Base-by-base conservation (phyloP, 2,113 vertebrate genomes). In the Corydoras sp. region DNA sequence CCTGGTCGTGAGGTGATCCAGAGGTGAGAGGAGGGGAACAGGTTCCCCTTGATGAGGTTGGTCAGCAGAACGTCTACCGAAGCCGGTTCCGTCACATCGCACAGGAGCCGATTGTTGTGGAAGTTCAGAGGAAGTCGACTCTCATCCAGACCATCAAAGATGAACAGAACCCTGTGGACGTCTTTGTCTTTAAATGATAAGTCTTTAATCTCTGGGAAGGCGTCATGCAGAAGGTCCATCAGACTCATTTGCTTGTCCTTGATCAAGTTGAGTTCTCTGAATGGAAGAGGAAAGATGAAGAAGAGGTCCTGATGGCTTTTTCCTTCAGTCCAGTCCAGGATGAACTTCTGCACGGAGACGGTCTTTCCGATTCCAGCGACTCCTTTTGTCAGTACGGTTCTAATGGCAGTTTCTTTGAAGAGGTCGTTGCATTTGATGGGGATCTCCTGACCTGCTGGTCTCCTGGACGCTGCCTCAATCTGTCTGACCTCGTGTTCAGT, bases 401-500 rank as follows among this genome's bases (percentile, higher is more conserved):
- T 64, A 31, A 18, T 69, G 10, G 6, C 3, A 3, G 48, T 69
- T 32, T 64, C 43, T 50, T 64, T 64, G 51, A 53, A 53, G 51
- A 53, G 51, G 51, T 53, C 51, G 9, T 13, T 53, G 32, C 54
- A 56, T 56, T 56, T 56, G 54, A 56, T 56, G 54, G 54, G 54
- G 7, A 14, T 56, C 54, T 56, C 54, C 54, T 56, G 54, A 7
- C 7, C 14, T 56, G 54, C 54, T n/a, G 54, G 54, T 56, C 54
- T 56, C 54, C 54, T 56, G 54, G 54, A 56, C n/a, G 54, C 54
- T 56, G 54, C 14, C 14, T 56, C 54, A 14, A 56, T 56, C 14
- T 56, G 54, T 56, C 54, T 56, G 12, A 56, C 54, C 18, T 59
- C 58, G 29, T 73, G 76, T 53, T 77, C 65, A 7, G 54, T 9